Evolutionary conservation across 2,888 invertebrate genomes (phyloP), one percentile per base, ranked within the genome.

Genomic region (Meganola albula): DNA sequence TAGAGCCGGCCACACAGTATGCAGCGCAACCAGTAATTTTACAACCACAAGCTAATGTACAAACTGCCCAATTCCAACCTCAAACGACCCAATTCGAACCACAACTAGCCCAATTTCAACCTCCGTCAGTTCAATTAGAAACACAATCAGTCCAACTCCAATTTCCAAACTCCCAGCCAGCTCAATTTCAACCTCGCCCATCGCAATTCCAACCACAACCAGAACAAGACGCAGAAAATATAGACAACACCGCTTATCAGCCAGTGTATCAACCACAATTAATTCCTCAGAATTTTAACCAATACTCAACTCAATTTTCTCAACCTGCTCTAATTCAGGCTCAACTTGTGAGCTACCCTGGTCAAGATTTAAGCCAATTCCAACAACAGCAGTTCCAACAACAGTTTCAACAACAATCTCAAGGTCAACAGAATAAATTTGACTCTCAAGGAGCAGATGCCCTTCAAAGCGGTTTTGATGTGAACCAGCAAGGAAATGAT

Each of bases 401-500:
- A 1, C 51, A 56, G 30, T 44, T 49, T 10, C 32, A 49, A 26
- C 44, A 39, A 26, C 57, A 54, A 25, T 35, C 40, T 12, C 41
- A 49, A 10, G 54, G 48, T 7, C 57, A 53, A 10, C 45, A 48
- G 10, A 53, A 26, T 10, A n/a, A n/a, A n/a, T n/a, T n/a, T n/a
- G n/a, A n/a, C n/a, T n/a, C n/a, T n/a, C 65, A 66, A 46, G 56
- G 55, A 1, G 70, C 66, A 34, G 63, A 63, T 34, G 50, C 63
- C 25, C 50, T 75, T 8, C 84, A 84, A 39, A 83, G 80, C 35
- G 84, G 82, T 7, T 29, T 83, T 4, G 74, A 84, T 39, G 52
- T 65, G 4, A 72, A 82, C 42, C 78, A 76, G 40, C 68, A 77
- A 52, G 80, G 74, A 0, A 83, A 85, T 43, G 73, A 63, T 8